Evolutionary conservation across 2,888 invertebrate species (phyloP).

Genomic region (Harpalus rubripes): DNA sequence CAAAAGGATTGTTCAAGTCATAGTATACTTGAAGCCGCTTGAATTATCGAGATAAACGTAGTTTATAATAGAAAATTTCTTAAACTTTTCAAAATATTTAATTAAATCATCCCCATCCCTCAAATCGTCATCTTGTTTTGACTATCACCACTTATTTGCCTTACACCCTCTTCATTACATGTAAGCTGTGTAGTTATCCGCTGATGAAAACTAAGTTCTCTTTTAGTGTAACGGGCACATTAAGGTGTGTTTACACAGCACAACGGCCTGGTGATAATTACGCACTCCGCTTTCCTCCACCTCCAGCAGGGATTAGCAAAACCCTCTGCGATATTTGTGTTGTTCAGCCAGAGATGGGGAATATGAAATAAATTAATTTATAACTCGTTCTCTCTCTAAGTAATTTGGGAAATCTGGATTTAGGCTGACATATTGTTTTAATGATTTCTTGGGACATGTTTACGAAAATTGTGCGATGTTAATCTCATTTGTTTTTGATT

Average conservation of each 20-base stretch:
- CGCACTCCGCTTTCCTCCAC: conserved; percentile 30
- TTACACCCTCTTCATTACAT: no score
- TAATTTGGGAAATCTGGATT: conserved; percentile 18
- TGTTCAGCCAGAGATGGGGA: conserved; percentile 18
- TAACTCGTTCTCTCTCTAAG: not conserved
- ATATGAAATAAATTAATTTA: conserved; percentile 37
- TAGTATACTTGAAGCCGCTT: no score
- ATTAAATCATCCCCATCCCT: no score
- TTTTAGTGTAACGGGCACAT: conserved; percentile 58
- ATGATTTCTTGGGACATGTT: not conserved
- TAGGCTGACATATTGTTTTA: not conserved
- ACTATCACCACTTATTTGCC: no score
- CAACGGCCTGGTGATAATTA: conserved; percentile 44
- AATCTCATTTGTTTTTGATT: not conserved
- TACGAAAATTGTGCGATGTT: not conserved
- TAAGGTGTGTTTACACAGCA: conserved; percentile 57
- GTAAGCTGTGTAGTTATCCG: conserved; percentile 33
- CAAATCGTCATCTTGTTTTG: no score
- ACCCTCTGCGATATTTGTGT: conserved; percentile 18
- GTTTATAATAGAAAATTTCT: no score
- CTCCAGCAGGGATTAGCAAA: conserved; percentile 13
- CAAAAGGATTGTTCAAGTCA: no score
- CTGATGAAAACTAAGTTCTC: conserved; percentile 60
- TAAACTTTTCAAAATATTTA: no score
- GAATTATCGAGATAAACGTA: no score